Evolutionary conservation across 2,888 invertebrate species (phyloP), one percentile per base, ranked within the genome.

Genomic region (Micoletzkya japonica): DNA sequence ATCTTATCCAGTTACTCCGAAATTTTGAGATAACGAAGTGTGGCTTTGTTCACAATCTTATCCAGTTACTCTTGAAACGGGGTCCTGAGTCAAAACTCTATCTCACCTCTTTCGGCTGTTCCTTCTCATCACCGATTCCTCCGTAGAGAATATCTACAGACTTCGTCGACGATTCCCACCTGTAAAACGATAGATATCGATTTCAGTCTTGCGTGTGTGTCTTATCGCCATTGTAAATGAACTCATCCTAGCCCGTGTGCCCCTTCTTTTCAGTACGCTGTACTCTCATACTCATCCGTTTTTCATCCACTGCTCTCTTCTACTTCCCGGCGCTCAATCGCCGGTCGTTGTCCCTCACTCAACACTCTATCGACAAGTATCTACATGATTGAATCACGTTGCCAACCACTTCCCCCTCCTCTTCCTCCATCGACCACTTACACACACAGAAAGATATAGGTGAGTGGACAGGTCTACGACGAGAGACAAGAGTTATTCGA

Each of bases 201-300:
- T n/a, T n/a, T n/a, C n/a, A n/a, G n/a, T n/a, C n/a, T n/a, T n/a
- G n/a, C n/a, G n/a, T n/a, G n/a, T n/a, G n/a, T n/a, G n/a, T n/a
- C n/a, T n/a, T n/a, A n/a, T n/a, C n/a, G n/a, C n/a, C n/a, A n/a
- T n/a, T n/a, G n/a, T n/a, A n/a, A n/a, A n/a, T n/a, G n/a, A n/a
- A n/a, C n/a, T n/a, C n/a, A n/a, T 58, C 4, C 24, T 54, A n/a
- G 14, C 36, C 36, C n/a, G 34, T 10, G 32, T 34, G 17, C 34
- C 17, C n/a, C 6, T 2, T 32, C n/a, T n/a, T 17, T 34, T 37
- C 59, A 37, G 32, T 58, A 14, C 24, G 7, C 37, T 37, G 26
- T 50, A 50, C 36, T 59, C 59, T 37, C 37, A 2, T 59, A n/a
- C n/a, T 39, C 26, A 59, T 59, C n/a, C n/a, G n/a, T n/a, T n/a